phyloP scores from a whole-genome alignment of 1,140 invertebrate genomes.

The Scaptomyza graminum region DNA sequence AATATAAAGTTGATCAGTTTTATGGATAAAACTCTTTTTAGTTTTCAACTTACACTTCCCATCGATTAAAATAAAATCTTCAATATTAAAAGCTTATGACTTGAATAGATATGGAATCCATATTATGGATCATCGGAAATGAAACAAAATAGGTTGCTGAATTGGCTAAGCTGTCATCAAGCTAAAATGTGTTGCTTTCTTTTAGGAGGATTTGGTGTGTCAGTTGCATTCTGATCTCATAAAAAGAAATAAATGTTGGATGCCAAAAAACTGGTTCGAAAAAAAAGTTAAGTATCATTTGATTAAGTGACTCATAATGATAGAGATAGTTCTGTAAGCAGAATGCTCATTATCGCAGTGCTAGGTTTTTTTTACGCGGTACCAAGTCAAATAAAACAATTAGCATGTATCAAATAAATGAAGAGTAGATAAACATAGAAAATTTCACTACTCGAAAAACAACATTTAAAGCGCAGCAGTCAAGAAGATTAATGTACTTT shows the following conservation, averaged over 20 bases:
- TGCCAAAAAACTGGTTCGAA: background rate
- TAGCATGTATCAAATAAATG: constrained; percentile 52
- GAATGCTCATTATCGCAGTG: constrained; percentile 14
- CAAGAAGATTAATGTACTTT: constrained; percentile 32
- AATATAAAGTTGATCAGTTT: too few species aligned
- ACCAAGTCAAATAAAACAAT: constrained; percentile 67
- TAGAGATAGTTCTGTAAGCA: background rate
- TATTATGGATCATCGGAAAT: too few species aligned
- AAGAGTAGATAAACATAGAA: constrained; percentile 59
- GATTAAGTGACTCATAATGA: background rate
- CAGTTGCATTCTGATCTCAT: too few species aligned
- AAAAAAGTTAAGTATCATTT: background rate
- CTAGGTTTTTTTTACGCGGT: background rate
- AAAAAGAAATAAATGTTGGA: too few species aligned
- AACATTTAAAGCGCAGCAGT: constrained; percentile 10
- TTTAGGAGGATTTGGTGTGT: background rate
- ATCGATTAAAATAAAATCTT: too few species aligned
- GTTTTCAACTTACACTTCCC: too few species aligned
- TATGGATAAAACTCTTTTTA: too few species aligned
- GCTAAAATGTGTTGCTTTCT: background rate
- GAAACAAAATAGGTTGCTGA: background rate
- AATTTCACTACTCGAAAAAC: constrained; percentile 36
- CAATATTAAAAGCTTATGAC: too few species aligned
- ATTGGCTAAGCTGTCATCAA: background rate
- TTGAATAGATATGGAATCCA: too few species aligned